Conservation (phyloP, 1,140 invertebrate species). For the Copidosoma floridanum region DNA sequence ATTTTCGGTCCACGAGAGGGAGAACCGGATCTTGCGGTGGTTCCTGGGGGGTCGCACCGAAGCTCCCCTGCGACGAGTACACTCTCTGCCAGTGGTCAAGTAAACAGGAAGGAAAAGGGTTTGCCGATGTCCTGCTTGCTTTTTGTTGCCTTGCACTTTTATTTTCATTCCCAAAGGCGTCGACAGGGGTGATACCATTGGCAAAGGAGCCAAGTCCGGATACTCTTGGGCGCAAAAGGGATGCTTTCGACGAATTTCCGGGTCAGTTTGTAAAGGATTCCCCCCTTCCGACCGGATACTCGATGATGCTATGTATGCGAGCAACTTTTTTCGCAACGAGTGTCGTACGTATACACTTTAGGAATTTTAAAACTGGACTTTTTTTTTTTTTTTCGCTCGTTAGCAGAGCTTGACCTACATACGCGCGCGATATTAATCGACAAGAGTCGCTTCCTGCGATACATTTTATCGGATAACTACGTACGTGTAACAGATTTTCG, state of each 20-base stretch:
- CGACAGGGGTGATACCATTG: too few relatives aligned
- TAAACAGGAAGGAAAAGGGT: constrained; percentile 17
- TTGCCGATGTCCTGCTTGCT: neutral
- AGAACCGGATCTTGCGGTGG: constrained; percentile 2
- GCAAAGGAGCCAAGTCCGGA: too few relatives aligned
- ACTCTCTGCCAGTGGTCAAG: neutral
- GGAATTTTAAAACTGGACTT: neutral
- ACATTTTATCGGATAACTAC: too few relatives aligned
- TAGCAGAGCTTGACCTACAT: too few relatives aligned
- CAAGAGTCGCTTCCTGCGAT: too few relatives aligned
- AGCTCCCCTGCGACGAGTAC: neutral
- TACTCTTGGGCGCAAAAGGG: too few relatives aligned
- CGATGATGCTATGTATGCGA: too few relatives aligned
- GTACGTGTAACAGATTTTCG: too few relatives aligned
- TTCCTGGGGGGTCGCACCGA: constrained; percentile 12
- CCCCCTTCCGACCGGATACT: constrained; percentile 1
- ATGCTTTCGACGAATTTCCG: constrained; percentile 11
- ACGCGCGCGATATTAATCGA: too few relatives aligned
- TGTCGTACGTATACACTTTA: too few relatives aligned
- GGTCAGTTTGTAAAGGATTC: neutral
- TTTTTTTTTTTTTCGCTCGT: too few relatives aligned
- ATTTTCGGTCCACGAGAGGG: neutral
- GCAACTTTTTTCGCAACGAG: too few relatives aligned
- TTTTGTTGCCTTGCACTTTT: neutral
- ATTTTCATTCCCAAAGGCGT: neutral